A percentile compares a stretch with the other conserved stretches of the same genome.
Conservation (phyloP, 2,797 vertebrate genomes). For the Falco berigora region DNA sequence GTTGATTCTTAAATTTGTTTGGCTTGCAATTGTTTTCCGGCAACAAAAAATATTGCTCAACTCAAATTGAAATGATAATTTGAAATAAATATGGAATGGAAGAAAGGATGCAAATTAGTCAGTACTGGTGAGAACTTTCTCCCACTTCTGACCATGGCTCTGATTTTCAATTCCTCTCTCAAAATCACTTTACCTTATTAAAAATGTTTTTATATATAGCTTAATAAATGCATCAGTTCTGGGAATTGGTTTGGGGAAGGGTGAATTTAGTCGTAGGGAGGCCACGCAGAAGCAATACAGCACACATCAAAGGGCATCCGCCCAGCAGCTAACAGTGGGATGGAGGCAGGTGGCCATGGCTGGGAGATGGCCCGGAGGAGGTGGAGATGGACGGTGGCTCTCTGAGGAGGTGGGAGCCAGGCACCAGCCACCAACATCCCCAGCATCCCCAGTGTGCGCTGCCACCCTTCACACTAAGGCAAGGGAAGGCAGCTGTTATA, state of each 20-base stretch:
- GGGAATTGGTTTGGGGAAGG: neutral
- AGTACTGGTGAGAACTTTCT: neutral
- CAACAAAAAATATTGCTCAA: neutral
- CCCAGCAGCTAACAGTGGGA: neutral
- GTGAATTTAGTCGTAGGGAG: neutral
- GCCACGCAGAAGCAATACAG: accelerated
- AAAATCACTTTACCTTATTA: neutral
- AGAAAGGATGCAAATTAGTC: neutral
- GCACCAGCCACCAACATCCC: neutral
- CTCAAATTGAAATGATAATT: neutral
- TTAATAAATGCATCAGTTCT: neutral
- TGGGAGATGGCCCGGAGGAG: neutral
- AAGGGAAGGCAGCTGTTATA: neutral
- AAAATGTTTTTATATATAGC: neutral
- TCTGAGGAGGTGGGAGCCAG: neutral
- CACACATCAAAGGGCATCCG: neutral
- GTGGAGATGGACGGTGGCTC: accelerated
- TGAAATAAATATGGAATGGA: neutral
- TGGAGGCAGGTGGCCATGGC: neutral
- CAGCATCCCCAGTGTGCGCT: neutral
- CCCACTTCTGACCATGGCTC: neutral
- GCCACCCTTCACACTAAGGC: accelerated
- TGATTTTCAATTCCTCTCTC: neutral
- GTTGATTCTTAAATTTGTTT: neutral
- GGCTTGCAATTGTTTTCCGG: neutral